Evolutionary conservation across 2,888 invertebrate genomes (phyloP), one percentile per base, ranked within the genome.

Genomic region (Thymelicus sylvestris): DNA sequence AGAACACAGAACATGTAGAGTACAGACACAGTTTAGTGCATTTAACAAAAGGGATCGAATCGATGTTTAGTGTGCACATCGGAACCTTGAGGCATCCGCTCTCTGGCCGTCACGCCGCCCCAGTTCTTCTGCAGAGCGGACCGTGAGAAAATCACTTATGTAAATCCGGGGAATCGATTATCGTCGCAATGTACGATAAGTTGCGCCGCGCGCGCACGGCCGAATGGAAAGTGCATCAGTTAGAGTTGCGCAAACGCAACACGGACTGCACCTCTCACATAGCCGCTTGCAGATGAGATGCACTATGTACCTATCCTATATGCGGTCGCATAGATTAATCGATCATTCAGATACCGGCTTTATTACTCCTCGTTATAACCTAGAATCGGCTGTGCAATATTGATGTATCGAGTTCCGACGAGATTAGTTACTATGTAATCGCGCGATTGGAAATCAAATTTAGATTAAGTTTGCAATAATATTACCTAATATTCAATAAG

Each of bases 71-170:
- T 61, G 57, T 10, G 64, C 8, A 62, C 69, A 74, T 74, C 74
- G 72, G 81, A 87, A 86, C 89, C 92, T 90, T 89, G 90, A 88
- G 84, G 83, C 86, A 88, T 88, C 88, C 91, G 82, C 80, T 91
- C 90, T 87, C 74, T 78, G 84, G 78, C 86, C 87, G 84, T 87
- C 90, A 86, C 85, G 84, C 78, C 84, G 88, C 84, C 87, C 88
- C 81, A 88, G 83, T 84, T 91, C 78, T 74, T 76, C 79, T 80
- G 83, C 88, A 85, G 88, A 90, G 83, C 86, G 89, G 87, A 86
- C 81, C 91, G 92, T 91, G 92, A 90, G 92, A 92, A 90, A 84
- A 87, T 82, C 86, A 86, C 86, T 91, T 88, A 91, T 89, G 89
- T 84, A 87, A 90, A 91, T 90, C 86, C 83, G 83, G 84, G 88